Conservation (phyloP, 2,888 invertebrate species). For the Hydropsyche betteni region DNA sequence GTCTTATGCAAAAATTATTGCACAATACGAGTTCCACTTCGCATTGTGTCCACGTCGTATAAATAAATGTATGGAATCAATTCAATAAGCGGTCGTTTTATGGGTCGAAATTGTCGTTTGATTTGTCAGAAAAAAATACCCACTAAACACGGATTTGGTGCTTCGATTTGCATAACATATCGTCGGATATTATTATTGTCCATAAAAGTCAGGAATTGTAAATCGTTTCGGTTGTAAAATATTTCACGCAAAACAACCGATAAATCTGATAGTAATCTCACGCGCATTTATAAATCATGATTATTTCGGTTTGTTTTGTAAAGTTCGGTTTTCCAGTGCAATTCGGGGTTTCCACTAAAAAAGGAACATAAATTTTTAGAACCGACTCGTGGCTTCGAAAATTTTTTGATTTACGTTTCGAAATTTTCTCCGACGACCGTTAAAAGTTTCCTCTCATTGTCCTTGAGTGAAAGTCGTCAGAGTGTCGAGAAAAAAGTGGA, state of each 20-base stretch:
- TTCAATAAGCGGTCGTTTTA: too few species aligned
- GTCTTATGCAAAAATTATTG: neutral
- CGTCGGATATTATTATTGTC: too few species aligned
- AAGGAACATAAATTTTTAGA: neutral
- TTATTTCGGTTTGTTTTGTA: constrained; percentile 8
- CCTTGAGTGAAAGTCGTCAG: too few species aligned
- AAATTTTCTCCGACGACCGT: constrained; percentile 4
- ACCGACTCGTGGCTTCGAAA: neutral
- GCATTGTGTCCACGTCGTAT: neutral
- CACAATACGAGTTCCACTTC: neutral
- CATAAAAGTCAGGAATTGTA: too few species aligned
- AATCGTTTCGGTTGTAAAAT: neutral
- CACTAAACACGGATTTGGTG: too few species aligned
- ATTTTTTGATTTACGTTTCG: constrained; percentile 1
- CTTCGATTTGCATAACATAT: too few species aligned
- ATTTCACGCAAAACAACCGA: constrained; percentile 7
- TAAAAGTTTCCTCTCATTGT: constrained; percentile 10
- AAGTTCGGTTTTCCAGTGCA: constrained; percentile 5
- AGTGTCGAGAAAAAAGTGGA: too few species aligned
- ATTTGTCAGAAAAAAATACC: too few species aligned
- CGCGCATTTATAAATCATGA: constrained; percentile 18
- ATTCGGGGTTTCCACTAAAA: constrained; percentile 3
- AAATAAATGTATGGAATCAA: too few species aligned
- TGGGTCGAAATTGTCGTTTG: too few species aligned
- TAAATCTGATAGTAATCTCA: constrained; percentile 24